These are phyloP conservation scores for Candidula unifasciata DNA, from an alignment of 2,888 invertebrate genomes.

Conservation along the genomic window DNA sequence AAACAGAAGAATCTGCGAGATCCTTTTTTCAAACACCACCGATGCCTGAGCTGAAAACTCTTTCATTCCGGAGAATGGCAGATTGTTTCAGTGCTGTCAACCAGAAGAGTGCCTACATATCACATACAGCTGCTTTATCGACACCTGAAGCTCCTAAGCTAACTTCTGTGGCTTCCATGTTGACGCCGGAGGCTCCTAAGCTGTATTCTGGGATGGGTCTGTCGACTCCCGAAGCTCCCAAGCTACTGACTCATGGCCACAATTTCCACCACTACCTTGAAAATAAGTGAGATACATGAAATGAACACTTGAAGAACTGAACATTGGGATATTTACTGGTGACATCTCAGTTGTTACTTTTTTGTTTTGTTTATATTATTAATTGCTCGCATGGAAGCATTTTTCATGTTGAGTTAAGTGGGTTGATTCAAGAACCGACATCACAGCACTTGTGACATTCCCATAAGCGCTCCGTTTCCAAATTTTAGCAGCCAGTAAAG, in stretches of 20 bases:
- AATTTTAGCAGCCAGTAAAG: no score
- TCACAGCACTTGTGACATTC: no score
- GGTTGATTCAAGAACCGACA: no score
- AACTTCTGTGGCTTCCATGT: not conserved
- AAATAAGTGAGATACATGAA: not conserved
- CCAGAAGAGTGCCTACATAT: not conserved
- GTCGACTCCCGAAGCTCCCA: not conserved
- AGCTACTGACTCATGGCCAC: not conserved
- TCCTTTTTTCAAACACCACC: conserved; percentile 27
- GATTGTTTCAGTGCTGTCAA: not conserved
- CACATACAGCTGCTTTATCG: not conserved
- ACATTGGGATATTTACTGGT: no score
- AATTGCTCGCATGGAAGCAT: no score
- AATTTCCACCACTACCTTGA: not conserved
- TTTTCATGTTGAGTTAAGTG: no score
- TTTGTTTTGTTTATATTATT: no score
- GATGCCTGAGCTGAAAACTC: conserved; percentile 2
- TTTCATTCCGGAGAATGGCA: not conserved
- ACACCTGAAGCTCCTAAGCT: conserved; percentile 14
- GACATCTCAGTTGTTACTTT: no score
- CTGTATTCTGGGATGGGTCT: not conserved
- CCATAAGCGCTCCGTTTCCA: no score
- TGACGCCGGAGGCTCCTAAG: not conserved
- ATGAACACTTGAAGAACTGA: not conserved
- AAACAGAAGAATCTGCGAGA: not conserved